Evolutionary conservation across 2,888 invertebrate genomes (phyloP), one percentile per base, ranked within the genome.

Genomic region (Pachycephus smyrnensis): DNA sequence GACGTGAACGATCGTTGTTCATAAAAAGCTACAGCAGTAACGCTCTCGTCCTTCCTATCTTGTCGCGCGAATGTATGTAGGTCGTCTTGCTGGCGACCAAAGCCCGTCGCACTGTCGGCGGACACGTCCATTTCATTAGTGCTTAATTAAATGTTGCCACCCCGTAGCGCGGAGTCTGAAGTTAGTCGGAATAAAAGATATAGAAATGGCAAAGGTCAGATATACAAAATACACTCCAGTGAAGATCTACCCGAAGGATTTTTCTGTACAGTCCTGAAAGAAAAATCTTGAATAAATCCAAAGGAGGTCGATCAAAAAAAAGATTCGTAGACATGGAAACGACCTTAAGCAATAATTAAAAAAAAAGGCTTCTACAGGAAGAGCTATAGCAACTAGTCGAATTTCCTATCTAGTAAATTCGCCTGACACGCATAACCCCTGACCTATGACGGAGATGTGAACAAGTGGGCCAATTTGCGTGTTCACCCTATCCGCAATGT

Each of bases 61-160:
- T 23, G 71, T 12, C 31, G 31, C 33, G 33, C 71, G 12, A 4
- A 32, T 15, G 12, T 15, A 71, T 71, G 32, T 71, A 33, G 71
- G 71, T 71, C 71, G 71, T 33, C 71, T 71, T 15, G 71, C 71
- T 71, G 71, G 71, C 71, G 33, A 71, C 31, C 33, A 1, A 71
- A 31, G 12, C 71, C 68, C 68, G 75, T 37, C 73, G 75, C 9
- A 73, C 33, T 79, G 77, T 40, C 76, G 23, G 80, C 82, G 80
- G 82, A 83, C 86, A 80, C 85, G 84, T 89, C 86, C 87, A 87
- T 88, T 88, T 87, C 87, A 88, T 88, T 87, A 88, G 84, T 83
- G 84, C 85, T 88, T 88, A 88, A 89, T 89, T 89, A 87, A 88
- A 89, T 89, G 85, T 12, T 12, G 30, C 30, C 15, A 40, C 15